phyloP scores from a whole-genome alignment of 2,113 vertebrate genomes.

The Ictalurus furcatus region DNA sequence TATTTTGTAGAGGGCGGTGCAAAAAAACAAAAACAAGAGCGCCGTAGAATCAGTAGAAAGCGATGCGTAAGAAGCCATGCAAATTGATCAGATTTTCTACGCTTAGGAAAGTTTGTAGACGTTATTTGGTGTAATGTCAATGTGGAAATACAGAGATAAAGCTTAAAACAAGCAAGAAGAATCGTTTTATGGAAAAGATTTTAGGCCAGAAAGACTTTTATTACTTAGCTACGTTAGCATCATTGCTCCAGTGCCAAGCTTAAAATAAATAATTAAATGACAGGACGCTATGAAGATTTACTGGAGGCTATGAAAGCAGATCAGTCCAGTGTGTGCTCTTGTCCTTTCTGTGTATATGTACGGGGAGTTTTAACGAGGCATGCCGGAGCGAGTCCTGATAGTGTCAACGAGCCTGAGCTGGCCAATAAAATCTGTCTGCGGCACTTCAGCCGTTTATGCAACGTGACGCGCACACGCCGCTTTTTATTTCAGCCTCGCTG shows the following conservation, averaged over 20 bases:
- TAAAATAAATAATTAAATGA: neutral
- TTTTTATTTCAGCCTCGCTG: neutral
- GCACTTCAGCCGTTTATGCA: neutral
- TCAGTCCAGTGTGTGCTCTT: neutral
- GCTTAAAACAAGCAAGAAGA: neutral
- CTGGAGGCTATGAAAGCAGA: neutral
- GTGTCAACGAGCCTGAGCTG: neutral
- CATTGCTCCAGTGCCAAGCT: neutral
- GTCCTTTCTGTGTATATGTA: neutral
- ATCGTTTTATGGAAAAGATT: neutral
- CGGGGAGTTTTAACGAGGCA: neutral
- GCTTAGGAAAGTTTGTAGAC: neutral
- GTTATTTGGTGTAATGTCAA: neutral
- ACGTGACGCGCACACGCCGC: neutral
- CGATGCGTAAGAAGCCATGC: neutral
- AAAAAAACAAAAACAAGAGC: too few species aligned
- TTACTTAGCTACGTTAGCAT: neutral
- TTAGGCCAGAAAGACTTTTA: neutral
- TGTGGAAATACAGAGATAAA: neutral
- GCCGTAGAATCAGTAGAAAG: neutral
- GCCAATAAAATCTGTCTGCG: conserved; percentile 1
- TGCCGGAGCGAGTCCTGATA: neutral
- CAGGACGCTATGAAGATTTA: too few species aligned
- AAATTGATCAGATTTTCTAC: neutral
- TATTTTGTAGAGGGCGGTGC: too few species aligned